Evolutionary conservation across 1,140 invertebrate species (phyloP), one percentile per base, ranked within the genome.

Genomic region (Pogonus chalceus): DNA sequence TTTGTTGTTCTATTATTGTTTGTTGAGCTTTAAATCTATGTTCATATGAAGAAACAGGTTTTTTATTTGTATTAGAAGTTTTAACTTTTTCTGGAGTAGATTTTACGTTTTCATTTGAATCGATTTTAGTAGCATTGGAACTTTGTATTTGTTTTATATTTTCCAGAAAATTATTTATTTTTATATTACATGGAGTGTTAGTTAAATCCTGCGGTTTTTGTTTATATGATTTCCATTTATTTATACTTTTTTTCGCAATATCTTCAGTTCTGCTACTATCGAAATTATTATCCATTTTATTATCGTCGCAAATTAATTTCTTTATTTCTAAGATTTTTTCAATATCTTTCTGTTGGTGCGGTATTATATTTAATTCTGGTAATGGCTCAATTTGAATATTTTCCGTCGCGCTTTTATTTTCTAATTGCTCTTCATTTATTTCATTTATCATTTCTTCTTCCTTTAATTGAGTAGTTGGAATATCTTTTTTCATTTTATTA

Each of bases 1-100:
- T 79, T 62, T 82, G 80, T 9, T 76, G 56, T 24, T 80, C 75
- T 37, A 83, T 83, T 35, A 82, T 79, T 54, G 77, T 72, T 63
- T 80, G 79, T 65, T 83, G 81, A 14, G 79, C 70, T 61, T 77
- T 78, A 20, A 78, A 77, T 57, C 81, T 78, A 51, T 53, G 57
- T 55, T 51, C 43, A 54, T 56, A 61, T 26, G 20, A 23, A 43
- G 9, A 10, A 18, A 43, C 18, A 31, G 26, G 35, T 49, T 47
- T 39, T 52, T 52, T 47, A 1, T 23, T 4, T 23, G 18, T 24
- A 20, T 23, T 35, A 16, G 2, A 10, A n/a, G 21, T 10, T 56
- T 52, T 22, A 2, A 16, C 22, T 23, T 56, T 52, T 18, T 49
- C 14, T 53, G 48, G 47, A 2, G 35, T 26, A 2, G 24, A 16